Conservation (phyloP, 2,797 vertebrate genomes). For the Pitangus sulphuratus region DNA sequence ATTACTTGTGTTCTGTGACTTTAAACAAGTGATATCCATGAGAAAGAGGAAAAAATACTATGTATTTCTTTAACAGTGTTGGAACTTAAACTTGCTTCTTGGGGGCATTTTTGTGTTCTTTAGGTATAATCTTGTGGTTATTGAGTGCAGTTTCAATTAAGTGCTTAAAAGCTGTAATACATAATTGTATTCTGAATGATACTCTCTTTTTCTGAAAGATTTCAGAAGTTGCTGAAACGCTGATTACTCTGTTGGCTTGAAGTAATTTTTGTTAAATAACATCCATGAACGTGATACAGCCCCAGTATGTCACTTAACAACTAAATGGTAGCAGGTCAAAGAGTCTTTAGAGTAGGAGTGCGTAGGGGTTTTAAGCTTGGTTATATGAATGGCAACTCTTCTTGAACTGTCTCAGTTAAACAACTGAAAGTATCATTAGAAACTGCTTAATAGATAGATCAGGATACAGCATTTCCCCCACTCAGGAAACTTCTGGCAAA, state of each 20-base stretch:
- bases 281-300: background rate
- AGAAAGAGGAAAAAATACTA: background rate
- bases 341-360: background rate
- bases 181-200: background rate
- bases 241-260: background rate
- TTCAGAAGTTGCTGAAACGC: background rate
- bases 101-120: background rate
- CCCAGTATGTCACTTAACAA: background rate
- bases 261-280: background rate
- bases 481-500: rapidly evolving
- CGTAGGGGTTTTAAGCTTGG: background rate
- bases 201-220: background rate
- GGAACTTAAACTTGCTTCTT: background rate
- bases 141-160: background rate
- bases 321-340: background rate
- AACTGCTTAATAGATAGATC: background rate
- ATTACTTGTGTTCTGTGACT: background rate
- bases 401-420: background rate
- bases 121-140: background rate
- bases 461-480: background rate
- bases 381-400: background rate
- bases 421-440: background rate
- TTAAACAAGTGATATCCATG: rapidly evolving
- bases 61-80: background rate
- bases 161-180: background rate